Conservation (phyloP, 2,113 vertebrate species). For the Actenoides hombroni region DNA sequence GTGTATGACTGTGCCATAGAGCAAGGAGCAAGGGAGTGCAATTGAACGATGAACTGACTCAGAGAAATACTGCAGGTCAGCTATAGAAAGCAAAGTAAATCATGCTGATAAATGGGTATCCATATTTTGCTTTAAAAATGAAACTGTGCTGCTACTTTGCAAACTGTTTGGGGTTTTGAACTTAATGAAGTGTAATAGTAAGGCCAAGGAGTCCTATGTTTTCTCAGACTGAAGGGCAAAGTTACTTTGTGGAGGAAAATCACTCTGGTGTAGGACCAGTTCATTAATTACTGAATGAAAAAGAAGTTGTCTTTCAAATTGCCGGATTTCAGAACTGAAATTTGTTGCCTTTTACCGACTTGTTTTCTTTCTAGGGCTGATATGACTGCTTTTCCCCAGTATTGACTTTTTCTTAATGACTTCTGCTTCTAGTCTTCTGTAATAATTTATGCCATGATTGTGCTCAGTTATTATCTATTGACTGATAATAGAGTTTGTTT, state of each 20-base stretch:
- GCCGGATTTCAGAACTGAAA: not conserved
- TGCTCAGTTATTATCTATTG: not conserved
- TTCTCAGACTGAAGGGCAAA: not conserved
- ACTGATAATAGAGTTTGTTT: conserved; percentile 29
- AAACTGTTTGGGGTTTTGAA: not conserved
- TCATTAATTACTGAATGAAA: conserved; percentile 10
- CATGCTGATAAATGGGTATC: not conserved
- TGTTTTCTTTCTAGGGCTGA: not conserved
- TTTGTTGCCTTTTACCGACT: not conserved
- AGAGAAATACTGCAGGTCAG: not conserved
- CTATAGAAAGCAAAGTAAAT: not conserved
- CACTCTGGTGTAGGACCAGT: not conserved
- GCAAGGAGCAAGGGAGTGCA: not conserved
- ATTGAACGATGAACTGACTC: not conserved
- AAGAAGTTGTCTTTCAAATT: not conserved
- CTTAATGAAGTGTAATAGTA: not conserved
- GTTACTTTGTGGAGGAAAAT: not conserved
- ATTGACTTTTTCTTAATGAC: conserved; percentile 19
- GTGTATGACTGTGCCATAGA: not conserved
- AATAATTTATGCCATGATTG: conserved; percentile 1
- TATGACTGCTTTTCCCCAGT: not conserved
- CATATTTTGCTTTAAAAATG: not conserved
- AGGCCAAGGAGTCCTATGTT: not conserved
- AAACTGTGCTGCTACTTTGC: not conserved
- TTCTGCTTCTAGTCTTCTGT: conserved; percentile 7